Percentiles rank a stretch among this genome's conserved stretches.
These are phyloP conservation scores for Elgaria multicarinata DNA, from an alignment of 2,113 vertebrate species.

Conservation along the genomic window DNA sequence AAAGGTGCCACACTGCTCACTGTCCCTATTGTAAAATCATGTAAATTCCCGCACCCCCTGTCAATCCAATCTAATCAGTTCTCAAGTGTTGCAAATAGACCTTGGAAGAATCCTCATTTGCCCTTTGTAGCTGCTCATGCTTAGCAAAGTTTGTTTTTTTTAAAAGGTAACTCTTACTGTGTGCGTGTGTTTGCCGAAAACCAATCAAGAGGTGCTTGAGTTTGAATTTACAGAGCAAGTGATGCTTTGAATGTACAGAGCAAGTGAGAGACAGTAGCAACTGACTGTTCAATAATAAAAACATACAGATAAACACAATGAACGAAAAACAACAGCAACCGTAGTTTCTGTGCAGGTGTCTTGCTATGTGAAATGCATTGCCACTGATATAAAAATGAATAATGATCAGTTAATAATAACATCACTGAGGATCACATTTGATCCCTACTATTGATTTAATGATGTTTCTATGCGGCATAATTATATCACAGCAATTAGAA, in stretches of 20 bases:
- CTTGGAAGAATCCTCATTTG: background rate
- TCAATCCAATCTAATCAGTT: too few species aligned
- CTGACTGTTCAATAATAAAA: slow-evolving; percentile 9
- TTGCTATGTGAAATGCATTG: background rate
- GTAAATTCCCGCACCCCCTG: too few species aligned
- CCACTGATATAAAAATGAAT: background rate
- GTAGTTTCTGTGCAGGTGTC: background rate
- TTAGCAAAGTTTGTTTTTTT: background rate
- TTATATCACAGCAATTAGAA: slow-evolving; percentile 30
- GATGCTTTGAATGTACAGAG: background rate
- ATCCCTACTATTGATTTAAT: slow-evolving; percentile 21
- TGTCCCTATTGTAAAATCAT: too few species aligned
- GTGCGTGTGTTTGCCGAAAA: background rate
- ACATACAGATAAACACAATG: background rate
- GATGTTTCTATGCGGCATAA: slow-evolving; percentile 14
- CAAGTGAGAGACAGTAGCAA: background rate
- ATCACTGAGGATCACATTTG: background rate
- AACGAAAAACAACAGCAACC: background rate
- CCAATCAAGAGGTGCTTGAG: background rate
- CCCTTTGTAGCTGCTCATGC: background rate
- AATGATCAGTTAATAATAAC: slow-evolving; percentile 1
- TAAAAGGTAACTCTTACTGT: too few species aligned
- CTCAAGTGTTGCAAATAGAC: background rate
- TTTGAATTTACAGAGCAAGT: background rate
- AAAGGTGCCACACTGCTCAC: too few species aligned